phyloP scores from a whole-genome alignment of 2,797 vertebrate species.

The Aphelocoma californica region DNA sequence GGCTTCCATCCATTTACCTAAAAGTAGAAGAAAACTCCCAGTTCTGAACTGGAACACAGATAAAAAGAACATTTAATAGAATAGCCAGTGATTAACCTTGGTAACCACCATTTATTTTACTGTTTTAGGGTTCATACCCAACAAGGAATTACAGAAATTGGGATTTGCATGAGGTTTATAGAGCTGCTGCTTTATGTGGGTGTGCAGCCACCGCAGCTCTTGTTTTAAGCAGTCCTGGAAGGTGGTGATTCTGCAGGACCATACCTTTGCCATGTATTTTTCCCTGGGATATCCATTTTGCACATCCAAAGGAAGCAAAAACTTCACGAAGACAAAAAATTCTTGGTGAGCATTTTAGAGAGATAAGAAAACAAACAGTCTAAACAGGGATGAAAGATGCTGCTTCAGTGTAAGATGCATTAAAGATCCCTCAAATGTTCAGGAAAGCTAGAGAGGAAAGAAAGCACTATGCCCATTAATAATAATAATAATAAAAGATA shows the following conservation, averaged over 20 bases:
- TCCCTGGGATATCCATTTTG: neutral
- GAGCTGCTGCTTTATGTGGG: neutral
- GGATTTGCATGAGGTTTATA: neutral
- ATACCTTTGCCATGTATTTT: neutral
- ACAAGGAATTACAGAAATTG: neutral
- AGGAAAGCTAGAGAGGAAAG: constrained; percentile 18
- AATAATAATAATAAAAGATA: constrained; percentile 31
- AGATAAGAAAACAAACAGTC: neutral
- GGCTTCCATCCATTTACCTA: neutral
- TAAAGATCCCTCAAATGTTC: neutral
- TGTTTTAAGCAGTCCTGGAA: neutral
- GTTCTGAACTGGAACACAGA: neutral
- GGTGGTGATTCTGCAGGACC: neutral
- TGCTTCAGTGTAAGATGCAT: neutral
- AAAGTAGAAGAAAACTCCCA: neutral
- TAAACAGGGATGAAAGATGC: neutral
- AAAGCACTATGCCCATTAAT: constrained; percentile 31
- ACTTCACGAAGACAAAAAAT: neutral
- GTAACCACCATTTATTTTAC: neutral
- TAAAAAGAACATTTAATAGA: neutral
- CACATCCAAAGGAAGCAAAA: neutral
- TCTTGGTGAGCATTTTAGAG: neutral
- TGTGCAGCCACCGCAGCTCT: neutral
- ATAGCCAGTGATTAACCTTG: neutral
- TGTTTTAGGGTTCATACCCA: neutral